Evolutionary conservation across 2,797 vertebrate genomes (phyloP).

Genomic region (Cynodonichthys magdalenae): DNA sequence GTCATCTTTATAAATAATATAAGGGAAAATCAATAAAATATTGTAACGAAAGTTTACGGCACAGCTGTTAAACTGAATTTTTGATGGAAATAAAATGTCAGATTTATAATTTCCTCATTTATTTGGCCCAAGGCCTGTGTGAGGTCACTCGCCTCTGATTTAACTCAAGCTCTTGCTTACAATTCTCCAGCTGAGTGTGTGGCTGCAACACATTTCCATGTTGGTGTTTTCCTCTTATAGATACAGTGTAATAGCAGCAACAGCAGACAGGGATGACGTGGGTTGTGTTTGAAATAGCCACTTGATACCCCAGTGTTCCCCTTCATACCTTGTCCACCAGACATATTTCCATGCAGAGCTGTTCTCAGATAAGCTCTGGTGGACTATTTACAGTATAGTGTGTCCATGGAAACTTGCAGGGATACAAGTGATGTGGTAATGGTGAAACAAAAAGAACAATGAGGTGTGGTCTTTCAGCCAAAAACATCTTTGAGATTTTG

Average conservation of each 20-base stretch:
- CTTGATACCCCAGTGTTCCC: constrained; percentile 33
- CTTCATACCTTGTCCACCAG: constrained; percentile 23
- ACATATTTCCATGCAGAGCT: constrained; percentile 27
- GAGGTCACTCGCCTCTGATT: neutral
- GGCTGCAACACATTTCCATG: constrained; percentile 44
- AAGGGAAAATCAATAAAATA: too few relatives aligned
- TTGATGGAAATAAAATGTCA: too few relatives aligned
- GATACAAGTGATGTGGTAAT: neutral
- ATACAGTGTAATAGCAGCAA: constrained; percentile 38
- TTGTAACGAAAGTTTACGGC: too few relatives aligned
- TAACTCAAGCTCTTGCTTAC: constrained; percentile 27
- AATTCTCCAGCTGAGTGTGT: constrained; percentile 29
- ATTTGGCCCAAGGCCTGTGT: too few relatives aligned
- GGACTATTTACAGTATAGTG: constrained; percentile 24
- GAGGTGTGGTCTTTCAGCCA: neutral
- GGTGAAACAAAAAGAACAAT: constrained; percentile 2
- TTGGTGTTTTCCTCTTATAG: constrained; percentile 58
- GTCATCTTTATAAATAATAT: too few relatives aligned
- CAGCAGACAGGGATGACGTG: constrained; percentile 22
- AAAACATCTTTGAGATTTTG: constrained; percentile 6
- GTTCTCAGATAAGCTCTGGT: constrained; percentile 27
- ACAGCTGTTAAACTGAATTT: too few relatives aligned
- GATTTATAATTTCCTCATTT: too few relatives aligned
- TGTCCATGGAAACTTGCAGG: constrained; percentile 31
- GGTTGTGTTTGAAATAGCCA: constrained; percentile 37